Evolutionary conservation across 2,888 invertebrate species (phyloP).

Genomic region (Cosmia pyralina): DNA sequence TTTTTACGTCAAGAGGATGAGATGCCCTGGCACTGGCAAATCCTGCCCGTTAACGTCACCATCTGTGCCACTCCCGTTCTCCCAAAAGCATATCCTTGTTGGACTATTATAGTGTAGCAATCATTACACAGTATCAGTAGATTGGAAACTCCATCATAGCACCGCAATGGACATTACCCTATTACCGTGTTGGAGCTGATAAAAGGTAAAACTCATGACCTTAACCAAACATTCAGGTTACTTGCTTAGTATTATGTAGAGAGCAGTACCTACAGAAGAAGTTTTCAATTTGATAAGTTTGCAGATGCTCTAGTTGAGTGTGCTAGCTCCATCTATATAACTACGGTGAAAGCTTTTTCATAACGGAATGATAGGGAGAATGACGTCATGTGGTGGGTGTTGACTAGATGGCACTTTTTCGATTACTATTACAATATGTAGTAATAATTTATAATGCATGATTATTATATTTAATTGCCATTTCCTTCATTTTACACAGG

Average conservation of each 20-base stretch:
- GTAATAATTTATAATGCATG: not conserved
- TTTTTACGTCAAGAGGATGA: not conserved
- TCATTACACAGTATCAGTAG: no score
- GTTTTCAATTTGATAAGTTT: not conserved
- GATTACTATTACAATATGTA: not conserved
- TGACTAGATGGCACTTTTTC: constrained; percentile 30
- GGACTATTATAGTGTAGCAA: not conserved
- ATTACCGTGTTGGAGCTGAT: not conserved
- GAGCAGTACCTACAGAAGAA: no score
- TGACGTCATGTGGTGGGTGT: not conserved
- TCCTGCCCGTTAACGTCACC: not conserved
- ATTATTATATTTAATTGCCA: no score
- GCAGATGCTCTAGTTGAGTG: not conserved
- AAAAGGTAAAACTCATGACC: not conserved
- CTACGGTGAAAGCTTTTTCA: not conserved
- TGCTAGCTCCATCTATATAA: constrained; percentile 28
- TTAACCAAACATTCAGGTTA: not conserved
- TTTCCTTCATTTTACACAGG: no score
- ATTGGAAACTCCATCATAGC: not conserved
- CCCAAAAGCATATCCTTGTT: not conserved
- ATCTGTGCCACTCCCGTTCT: not conserved
- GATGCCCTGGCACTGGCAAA: not conserved
- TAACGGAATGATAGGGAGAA: not conserved
- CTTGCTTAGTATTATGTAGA: not conserved
- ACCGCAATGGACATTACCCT: no score